phyloP scores from a whole-genome alignment of 2,113 vertebrate species.

The Megalops atlanticus region DNA sequence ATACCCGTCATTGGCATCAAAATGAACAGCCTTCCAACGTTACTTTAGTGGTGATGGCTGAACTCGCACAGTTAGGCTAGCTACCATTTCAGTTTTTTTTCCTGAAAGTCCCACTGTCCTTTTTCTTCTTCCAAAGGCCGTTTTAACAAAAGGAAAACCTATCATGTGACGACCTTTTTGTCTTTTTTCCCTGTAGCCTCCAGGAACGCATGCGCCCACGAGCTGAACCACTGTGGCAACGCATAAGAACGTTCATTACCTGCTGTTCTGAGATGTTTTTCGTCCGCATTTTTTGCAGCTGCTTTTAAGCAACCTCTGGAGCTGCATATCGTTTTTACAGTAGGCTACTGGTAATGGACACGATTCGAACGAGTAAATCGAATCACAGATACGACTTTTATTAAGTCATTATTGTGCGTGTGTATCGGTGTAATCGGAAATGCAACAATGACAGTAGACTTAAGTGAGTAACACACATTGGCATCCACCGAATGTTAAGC shows the following conservation, averaged over 20 bases:
- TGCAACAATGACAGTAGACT: background rate
- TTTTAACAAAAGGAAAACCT: constrained; percentile 40
- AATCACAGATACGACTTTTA: too few species aligned
- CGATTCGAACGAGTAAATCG: too few species aligned
- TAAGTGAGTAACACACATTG: background rate
- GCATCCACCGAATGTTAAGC: background rate
- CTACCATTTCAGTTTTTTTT: background rate
- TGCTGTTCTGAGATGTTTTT: background rate
- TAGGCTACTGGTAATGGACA: too few species aligned
- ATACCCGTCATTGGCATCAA: background rate
- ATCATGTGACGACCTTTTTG: constrained; percentile 60
- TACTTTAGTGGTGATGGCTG: background rate
- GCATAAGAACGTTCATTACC: background rate
- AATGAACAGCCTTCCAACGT: background rate
- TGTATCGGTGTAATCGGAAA: too few species aligned
- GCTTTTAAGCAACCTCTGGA: background rate
- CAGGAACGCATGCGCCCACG: constrained; percentile 55
- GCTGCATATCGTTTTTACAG: too few species aligned
- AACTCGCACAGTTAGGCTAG: background rate
- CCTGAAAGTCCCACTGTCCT: constrained; percentile 38
- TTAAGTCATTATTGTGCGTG: too few species aligned
- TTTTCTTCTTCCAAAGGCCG: constrained; percentile 49
- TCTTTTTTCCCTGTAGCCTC: constrained; percentile 30
- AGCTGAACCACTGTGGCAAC: background rate
- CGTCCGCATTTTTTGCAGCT: background rate